phyloP scores from a whole-genome alignment of 2,113 vertebrate genomes.

The Myotis lucifugus region DNA sequence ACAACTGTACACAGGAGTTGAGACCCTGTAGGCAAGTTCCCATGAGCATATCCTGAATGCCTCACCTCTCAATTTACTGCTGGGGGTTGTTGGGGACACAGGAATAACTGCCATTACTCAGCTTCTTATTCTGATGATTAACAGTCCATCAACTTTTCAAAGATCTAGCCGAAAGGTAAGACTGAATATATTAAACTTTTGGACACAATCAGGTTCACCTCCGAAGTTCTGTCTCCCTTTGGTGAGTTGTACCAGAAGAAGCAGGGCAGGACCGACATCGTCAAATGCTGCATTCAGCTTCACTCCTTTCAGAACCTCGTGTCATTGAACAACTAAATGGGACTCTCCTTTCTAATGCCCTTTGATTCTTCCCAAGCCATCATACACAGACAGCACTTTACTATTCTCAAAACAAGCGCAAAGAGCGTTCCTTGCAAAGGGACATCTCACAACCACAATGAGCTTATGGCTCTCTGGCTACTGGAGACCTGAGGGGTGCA shows the following conservation, averaged over 20 bases:
- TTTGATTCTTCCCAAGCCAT: background rate
- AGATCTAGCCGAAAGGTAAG: background rate
- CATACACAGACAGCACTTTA: background rate
- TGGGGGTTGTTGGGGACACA: background rate
- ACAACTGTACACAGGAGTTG: background rate
- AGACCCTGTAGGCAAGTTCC: background rate
- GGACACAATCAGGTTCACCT: background rate
- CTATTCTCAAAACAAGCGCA: background rate
- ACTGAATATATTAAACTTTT: background rate
- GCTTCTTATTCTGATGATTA: constrained; percentile 25
- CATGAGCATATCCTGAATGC: background rate
- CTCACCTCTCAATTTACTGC: background rate
- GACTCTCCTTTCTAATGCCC: background rate
- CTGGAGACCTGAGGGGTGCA: background rate
- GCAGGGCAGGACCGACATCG: rapidly evolving
- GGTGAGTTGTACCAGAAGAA: background rate
- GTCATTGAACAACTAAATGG: background rate
- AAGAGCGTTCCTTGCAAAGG: background rate
- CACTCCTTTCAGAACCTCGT: background rate
- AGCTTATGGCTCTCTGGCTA: background rate
- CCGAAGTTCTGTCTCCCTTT: background rate
- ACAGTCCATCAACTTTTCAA: background rate
- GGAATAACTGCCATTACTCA: background rate
- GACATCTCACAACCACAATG: background rate
- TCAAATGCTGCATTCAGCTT: background rate